Evolutionary conservation across 2,113 vertebrate genomes (phyloP).

Genomic region (Macrotis lagotis): DNA sequence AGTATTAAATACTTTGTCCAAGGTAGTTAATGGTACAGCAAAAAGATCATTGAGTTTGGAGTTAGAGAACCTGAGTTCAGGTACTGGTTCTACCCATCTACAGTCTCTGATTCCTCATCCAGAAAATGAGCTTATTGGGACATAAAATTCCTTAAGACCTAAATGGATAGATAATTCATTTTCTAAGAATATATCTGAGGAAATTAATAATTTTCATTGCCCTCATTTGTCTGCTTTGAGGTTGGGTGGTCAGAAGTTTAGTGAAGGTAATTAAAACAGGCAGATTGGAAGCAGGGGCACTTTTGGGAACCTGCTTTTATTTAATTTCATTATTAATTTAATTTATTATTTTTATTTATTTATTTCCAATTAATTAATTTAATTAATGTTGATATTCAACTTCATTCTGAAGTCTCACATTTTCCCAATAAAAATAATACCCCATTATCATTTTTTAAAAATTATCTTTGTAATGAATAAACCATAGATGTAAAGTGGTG

Average conservation of each 20-base stretch:
- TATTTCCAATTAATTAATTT: too few relatives aligned
- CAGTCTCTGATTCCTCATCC: not conserved
- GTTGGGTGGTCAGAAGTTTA: not conserved
- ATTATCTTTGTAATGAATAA: slow-evolving; percentile 23
- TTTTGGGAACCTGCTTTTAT: slow-evolving; percentile 13
- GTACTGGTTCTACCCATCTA: not conserved
- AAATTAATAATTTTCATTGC: not conserved
- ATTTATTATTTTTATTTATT: too few relatives aligned
- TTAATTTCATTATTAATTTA: slow-evolving; percentile 55
- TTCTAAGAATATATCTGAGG: not conserved
- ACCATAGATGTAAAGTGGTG: not conserved
- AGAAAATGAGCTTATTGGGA: not conserved
- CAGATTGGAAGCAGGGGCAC: not conserved
- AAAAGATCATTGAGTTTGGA: not conserved
- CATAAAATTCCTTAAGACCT: not conserved
- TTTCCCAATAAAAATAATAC: slow-evolving; percentile 4
- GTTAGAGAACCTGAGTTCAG: not conserved
- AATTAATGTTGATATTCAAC: too few relatives aligned
- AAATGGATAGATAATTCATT: not conserved
- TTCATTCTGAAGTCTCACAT: slow-evolving; percentile 31
- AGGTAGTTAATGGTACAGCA: not conserved
- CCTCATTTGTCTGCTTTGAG: slow-evolving; percentile 10
- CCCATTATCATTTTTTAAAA: not conserved
- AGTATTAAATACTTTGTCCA: not conserved
- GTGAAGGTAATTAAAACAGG: slow-evolving; percentile 33